Base-by-base conservation (phyloP, 2,797 vertebrate genomes). In the Numenius phaeopus region DNA sequence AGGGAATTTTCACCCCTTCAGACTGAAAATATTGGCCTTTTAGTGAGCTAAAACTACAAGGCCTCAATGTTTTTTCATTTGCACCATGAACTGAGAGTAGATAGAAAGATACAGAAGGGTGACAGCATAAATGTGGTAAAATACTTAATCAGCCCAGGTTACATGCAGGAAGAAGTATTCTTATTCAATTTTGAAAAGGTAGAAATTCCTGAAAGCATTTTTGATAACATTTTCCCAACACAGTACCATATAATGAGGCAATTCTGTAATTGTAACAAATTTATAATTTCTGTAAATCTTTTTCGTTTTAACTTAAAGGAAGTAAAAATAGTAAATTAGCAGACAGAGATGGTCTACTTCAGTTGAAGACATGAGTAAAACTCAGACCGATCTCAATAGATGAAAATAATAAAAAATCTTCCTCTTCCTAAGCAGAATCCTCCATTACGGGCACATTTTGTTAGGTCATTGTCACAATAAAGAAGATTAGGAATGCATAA, bases 261-360 rank as follows among this genome's bases (percentile, higher is more conserved):
- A 83, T 93, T 94, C 24, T 91, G 2, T 42, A 90, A 90, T 29
- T 72, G 15, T 29, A 94, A 69, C 37, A 44, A 52, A 78, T 91
- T 73, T 89, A 90, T 92, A 18, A 65, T 18, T 84, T 67, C 17
- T 42, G 15, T 83, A 92, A 95, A 94, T 76, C 2, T 91, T 91
- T 81, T 81, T 85, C 29, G 16, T 55, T 92, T 88, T 80, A 54
- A 78, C 3, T 61, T 44, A 71, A 46, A 86, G 15, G 8, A 67
- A 88, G 34, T 76, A 87, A 37, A 80, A 93, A 76, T 47, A 17
- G 3, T 62, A 85, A 92, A 52, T 89, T 71, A 81, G 13, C 62
- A 39, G 27, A 89, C 47, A 66, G 23, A 83, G 19, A 72, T 32
- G 26, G 9, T n/a, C 39, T 85, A 32, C 15, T 79, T 34, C 14